These are phyloP conservation scores for Diprion similis DNA, from an alignment of 1,140 invertebrate genomes.

Conservation along the genomic window DNA sequence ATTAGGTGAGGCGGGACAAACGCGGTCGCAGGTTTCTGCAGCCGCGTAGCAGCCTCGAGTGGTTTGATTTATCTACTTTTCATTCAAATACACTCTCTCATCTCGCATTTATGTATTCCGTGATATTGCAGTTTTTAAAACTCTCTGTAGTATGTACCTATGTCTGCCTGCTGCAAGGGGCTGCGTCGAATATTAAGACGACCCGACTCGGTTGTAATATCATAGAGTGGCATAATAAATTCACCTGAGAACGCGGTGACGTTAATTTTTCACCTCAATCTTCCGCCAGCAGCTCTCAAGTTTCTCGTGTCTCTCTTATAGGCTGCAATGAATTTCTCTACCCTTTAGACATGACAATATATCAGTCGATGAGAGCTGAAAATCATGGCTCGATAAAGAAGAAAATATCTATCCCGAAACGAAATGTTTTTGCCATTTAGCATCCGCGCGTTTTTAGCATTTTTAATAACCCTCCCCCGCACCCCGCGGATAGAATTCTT, in stretches of 20 bases:
- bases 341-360: too few relatives aligned
- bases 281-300: neutral
- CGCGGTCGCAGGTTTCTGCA: constrained; percentile 12
- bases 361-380: too few relatives aligned
- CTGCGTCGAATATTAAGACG: constrained; percentile 49
- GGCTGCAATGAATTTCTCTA: too few relatives aligned
- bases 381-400: neutral
- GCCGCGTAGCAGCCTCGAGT: too few relatives aligned
- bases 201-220: constrained; percentile 44
- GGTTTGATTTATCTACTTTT: constrained; percentile 57
- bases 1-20: constrained; percentile 4
- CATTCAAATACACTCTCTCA: constrained; percentile 55
- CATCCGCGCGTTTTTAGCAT: constrained; percentile 37
- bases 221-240: constrained; percentile 56
- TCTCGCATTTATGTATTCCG: constrained; percentile 59
- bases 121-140: constrained; percentile 58
- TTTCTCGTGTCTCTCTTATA: too few relatives aligned
- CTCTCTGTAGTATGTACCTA: too few relatives aligned
- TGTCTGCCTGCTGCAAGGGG: constrained; percentile 36
- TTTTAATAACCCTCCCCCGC: constrained; percentile 54
- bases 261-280: neutral
- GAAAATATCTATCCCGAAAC: neutral
- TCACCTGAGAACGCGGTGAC: constrained; percentile 27
- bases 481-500: constrained; percentile 46
- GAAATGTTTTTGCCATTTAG: neutral